These are phyloP conservation scores for Parnassius glacialis DNA, from an alignment of 2,888 invertebrate genomes.

Conservation along the genomic window DNA sequence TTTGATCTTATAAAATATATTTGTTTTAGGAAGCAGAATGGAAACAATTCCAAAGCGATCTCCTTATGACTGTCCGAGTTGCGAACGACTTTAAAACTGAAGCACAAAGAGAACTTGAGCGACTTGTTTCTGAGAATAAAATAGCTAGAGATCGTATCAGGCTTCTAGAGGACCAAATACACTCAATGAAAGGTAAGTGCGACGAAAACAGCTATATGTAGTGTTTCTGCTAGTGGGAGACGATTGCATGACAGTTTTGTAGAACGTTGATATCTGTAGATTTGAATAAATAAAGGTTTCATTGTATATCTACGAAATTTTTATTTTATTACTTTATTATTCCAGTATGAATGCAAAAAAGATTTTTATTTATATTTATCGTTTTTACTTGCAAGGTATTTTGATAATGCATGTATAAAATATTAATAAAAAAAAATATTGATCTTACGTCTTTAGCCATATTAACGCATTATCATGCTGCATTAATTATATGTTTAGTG, in stretches of 20 bases:
- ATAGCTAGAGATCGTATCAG: slow-evolving; percentile 88
- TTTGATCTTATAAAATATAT: too few species aligned
- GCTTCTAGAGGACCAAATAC: slow-evolving; percentile 88
- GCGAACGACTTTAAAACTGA: slow-evolving; percentile 99
- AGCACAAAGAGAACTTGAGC: slow-evolving; percentile 90
- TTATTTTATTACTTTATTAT: not conserved
- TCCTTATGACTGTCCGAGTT: slow-evolving; percentile 95
- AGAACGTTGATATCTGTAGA: slow-evolving; percentile 2
- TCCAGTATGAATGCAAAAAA: not conserved
- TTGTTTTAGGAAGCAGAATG: slow-evolving; percentile 88
- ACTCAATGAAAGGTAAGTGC: slow-evolving; percentile 86
- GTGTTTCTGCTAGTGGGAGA: not conserved
- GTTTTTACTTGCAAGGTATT: not conserved
- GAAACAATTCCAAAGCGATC: slow-evolving; percentile 96
- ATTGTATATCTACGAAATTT: not conserved
- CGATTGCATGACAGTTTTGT: slow-evolving; percentile 11
- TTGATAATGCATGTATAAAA: slow-evolving; percentile 19
- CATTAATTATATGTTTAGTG: slow-evolving; percentile 63
- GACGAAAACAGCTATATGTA: not conserved
- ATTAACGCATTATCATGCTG: slow-evolving; percentile 65
- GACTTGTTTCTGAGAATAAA: slow-evolving; percentile 91
- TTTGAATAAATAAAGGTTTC: not conserved
- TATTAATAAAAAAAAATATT: slow-evolving; percentile 20
- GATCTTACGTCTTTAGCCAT: slow-evolving; percentile 34
- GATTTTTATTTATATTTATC: not conserved